These are phyloP conservation scores for Apis florea DNA, from an alignment of 1,140 invertebrate species.

Conservation along the genomic window DNA sequence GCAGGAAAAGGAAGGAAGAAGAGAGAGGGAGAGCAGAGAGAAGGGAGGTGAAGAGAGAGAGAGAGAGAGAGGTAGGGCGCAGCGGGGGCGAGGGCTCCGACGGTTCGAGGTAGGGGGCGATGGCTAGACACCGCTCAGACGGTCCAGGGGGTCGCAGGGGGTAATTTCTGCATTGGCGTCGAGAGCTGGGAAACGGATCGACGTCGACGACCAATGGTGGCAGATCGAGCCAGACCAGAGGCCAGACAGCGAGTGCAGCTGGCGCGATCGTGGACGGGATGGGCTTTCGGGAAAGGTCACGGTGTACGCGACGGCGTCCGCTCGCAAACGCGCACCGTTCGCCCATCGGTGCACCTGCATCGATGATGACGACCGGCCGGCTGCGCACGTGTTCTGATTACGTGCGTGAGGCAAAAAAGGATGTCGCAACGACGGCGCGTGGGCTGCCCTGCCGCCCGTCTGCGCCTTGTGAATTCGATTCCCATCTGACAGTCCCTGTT, in stretches of 20 bases:
- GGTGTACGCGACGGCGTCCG: constrained; percentile 8
- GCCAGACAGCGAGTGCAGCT: constrained; percentile 32
- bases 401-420: constrained; percentile 53
- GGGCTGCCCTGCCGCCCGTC: not conserved
- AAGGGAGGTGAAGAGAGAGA: constrained; percentile 21
- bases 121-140: constrained; percentile 76
- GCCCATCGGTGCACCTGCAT: constrained; percentile 59
- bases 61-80: constrained; percentile 45
- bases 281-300: constrained; percentile 52
- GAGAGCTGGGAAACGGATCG: constrained; percentile 53
- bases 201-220: constrained; percentile 5
- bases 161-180: constrained; percentile 72
- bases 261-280: constrained; percentile 31
- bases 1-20: constrained; percentile 9
- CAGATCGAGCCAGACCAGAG: constrained; percentile 32
- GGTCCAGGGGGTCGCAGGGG: constrained; percentile 72
- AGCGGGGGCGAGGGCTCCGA: constrained; percentile 58
- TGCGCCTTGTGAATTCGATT: constrained; percentile 42
- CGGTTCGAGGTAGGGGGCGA: constrained; percentile 69
- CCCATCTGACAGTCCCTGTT: constrained; percentile 16
- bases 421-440: constrained; percentile 28
- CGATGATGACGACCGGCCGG: constrained; percentile 38
- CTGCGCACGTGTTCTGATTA: constrained; percentile 62
- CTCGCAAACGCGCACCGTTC: constrained; percentile 7
- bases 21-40: constrained; percentile 9